phyloP scores from a whole-genome alignment of 1,140 invertebrate genomes.

The Drosophila pseudoobscura region DNA sequence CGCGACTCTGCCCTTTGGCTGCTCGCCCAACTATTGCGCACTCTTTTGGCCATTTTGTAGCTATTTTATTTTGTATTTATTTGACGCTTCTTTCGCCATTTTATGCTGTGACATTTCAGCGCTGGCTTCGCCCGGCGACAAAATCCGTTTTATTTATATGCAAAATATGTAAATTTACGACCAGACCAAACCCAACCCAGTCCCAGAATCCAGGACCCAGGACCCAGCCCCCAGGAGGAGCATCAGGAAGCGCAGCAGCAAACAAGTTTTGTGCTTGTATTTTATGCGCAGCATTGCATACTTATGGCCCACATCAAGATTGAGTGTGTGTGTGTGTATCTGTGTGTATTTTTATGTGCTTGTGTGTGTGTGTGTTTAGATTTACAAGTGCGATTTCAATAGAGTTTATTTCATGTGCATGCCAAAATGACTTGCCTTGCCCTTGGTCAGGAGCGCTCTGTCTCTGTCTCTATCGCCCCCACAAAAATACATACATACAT shows the following conservation, averaged over 20 bases:
- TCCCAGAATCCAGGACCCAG: no score
- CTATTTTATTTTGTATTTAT: constrained; percentile 81
- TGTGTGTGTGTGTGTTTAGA: constrained; percentile 50
- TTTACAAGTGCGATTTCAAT: constrained; percentile 72
- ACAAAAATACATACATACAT: constrained; percentile 6
- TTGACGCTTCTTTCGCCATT: constrained; percentile 76
- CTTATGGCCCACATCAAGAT: constrained; percentile 50
- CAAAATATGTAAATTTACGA: constrained; percentile 82
- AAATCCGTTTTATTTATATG: constrained; percentile 81
- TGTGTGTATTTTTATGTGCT: background rate
- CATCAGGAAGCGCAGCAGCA: constrained; percentile 25
- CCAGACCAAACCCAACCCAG: constrained; percentile 13
- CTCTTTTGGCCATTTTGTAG: constrained; percentile 67
- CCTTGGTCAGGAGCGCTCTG: constrained; percentile 16
- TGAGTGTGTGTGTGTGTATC: constrained; percentile 35
- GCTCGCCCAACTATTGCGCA: constrained; percentile 48
- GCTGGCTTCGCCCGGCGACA: constrained; percentile 65
- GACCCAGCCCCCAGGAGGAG: no score
- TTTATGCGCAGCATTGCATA: constrained; percentile 72
- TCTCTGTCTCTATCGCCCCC: constrained; percentile 1
- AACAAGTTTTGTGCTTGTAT: constrained; percentile 58
- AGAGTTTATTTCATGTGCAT: constrained; percentile 60
- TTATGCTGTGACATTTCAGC: constrained; percentile 70
- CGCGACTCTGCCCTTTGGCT: constrained; percentile 43
- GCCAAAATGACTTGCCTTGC: constrained; percentile 34